Base-by-base conservation (phyloP, 30 jellyfish, hydroid and myxozoan genomes). In the Aurelia sp. region DNA sequence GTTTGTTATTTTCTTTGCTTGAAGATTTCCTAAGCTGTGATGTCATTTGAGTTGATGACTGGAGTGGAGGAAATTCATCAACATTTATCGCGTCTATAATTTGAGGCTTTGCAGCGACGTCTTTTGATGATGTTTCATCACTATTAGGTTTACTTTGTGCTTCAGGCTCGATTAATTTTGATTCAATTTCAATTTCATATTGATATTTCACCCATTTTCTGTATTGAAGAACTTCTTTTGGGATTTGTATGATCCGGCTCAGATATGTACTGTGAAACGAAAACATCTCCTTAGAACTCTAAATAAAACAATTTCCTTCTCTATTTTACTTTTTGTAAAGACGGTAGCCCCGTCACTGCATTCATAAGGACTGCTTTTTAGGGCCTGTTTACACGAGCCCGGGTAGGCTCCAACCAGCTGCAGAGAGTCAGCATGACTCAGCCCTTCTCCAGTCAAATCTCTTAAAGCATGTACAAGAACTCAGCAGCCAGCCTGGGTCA, bases 161-260 rank as follows among this genome's bases (percentile, higher is more conserved):
- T 20, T 64, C 55, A 17, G 51, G 33, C 73, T 50, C n/a, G 19
- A 4, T 27, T 55, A 21, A 13, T 55, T 51, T 73, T 13, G 48
- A 31, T 11, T 19, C 47, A 73, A 12, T 12, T 17, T 62, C 63
- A 4, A 69, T 20, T 33, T 53, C 30, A 76, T 79, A 89, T 13
- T 68, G 67, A 8, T 48, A 55, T 40, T 88, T 84, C 19, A 93
- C 89, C 98, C 98, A 93, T 33, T 63, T 37, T n/a, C 98, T 81
- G 66, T 88, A 93, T 10, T 62, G 96, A 3, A 87, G 44, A 16
- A 93, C 61, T 53, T 93, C 98, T 23, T 58, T 81, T 7, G 98
- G 90, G 13, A 93, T 95, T 31, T 86, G 89, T 3, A 93, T 78
- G 48, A 93, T 93, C 53, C 98, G 83, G 82, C 98, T 87, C 22